phyloP scores from a whole-genome alignment of 2,113 vertebrate species.

The Terrapene triunguis region DNA sequence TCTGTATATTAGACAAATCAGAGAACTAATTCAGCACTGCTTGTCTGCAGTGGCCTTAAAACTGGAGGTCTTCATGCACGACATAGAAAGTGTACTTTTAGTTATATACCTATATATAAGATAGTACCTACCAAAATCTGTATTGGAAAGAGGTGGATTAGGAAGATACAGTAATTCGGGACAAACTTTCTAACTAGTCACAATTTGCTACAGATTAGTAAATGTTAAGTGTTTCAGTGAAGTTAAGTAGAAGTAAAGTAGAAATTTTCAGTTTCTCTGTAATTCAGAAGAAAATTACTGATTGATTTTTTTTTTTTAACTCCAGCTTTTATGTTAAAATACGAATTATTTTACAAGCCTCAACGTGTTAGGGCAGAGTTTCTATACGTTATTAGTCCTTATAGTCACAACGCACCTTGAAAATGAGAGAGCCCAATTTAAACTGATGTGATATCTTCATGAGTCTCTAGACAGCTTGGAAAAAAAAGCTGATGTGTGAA shows the following conservation, averaged over 20 bases:
- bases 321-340: not conserved
- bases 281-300: not conserved
- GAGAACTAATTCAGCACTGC: not conserved
- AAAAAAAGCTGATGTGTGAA: not conserved
- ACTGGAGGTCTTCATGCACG: not conserved
- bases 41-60: not conserved
- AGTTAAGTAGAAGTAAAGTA: not conserved
- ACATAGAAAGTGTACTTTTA: not conserved
- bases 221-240: not conserved
- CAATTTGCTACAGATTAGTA: no score
- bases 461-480: not conserved
- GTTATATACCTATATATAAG: not conserved
- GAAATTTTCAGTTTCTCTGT: not conserved
- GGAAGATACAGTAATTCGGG: no score
- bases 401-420: not conserved
- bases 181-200: no score
- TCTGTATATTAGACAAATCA: not conserved
- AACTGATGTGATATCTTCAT: not conserved
- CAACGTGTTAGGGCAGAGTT: not conserved
- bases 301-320: not conserved
- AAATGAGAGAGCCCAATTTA: not conserved
- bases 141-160: no score
- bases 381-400: not conserved
- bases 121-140: no score
- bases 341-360: no score